These are phyloP conservation scores for Drosophila seclusa DNA, from an alignment of 2,888 invertebrate species.

Conservation along the genomic window DNA sequence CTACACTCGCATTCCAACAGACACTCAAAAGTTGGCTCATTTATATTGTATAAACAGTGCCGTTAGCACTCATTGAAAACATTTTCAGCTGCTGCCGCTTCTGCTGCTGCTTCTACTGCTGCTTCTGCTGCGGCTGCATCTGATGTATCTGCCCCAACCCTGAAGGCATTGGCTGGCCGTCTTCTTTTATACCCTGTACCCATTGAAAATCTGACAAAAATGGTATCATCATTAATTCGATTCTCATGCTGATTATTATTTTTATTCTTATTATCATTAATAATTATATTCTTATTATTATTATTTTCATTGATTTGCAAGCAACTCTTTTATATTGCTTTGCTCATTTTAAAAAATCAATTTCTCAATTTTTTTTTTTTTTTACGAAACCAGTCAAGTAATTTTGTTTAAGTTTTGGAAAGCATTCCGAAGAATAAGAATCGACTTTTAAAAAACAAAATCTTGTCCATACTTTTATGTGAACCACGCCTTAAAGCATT, in stretches of 20 bases:
- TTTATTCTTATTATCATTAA: neutral
- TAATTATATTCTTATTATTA: neutral
- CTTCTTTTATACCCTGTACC: neutral
- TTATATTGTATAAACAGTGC: constrained; percentile 75
- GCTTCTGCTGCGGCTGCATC: neutral
- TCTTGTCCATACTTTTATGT: neutral
- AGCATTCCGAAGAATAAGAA: neutral
- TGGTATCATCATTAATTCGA: neutral
- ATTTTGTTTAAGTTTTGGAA: neutral
- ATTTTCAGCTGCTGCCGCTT: constrained; percentile 22
- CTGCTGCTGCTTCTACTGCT: constrained; percentile 11
- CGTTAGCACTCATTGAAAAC: constrained; percentile 59
- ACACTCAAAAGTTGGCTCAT: constrained; percentile 65
- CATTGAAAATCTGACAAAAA: neutral
- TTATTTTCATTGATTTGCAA: neutral
- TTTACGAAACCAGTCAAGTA: neutral
- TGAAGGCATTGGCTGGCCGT: neutral
- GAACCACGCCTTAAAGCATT: neutral
- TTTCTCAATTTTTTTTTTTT: neutral
- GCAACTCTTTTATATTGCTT: neutral
- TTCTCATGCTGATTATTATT: neutral
- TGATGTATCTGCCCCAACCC: neutral
- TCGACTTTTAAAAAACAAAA: neutral
- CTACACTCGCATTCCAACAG: constrained; percentile 33
- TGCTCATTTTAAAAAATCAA: neutral